Evolutionary conservation across 2,888 invertebrate genomes (phyloP).

Genomic region (Agelastica alni): DNA sequence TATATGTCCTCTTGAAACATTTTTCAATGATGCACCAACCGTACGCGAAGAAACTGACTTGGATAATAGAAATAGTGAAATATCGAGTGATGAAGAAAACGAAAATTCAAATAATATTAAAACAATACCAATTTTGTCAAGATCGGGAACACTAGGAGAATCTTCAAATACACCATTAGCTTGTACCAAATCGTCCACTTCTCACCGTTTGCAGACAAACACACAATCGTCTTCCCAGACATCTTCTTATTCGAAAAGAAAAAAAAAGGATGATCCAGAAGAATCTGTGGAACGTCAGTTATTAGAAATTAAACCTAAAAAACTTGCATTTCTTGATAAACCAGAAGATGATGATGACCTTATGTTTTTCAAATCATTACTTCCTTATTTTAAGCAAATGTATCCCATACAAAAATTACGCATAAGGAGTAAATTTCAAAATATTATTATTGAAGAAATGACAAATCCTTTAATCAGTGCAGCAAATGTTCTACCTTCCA

Average conservation of each 20-base stretch:
- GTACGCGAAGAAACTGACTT: background rate
- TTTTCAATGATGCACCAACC: no score
- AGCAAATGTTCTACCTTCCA: no score
- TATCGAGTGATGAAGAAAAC: background rate
- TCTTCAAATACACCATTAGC: no score
- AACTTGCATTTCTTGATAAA: background rate
- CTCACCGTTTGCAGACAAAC: background rate
- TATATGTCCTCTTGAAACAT: background rate
- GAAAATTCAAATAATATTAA: no score
- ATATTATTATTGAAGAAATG: background rate
- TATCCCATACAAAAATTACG: background rate
- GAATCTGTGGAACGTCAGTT: constrained; percentile 1
- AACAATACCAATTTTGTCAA: no score
- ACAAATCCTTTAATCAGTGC: background rate
- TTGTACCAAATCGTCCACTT: background rate
- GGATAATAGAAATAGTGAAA: background rate
- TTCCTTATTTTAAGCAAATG: background rate
- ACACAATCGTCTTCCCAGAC: background rate
- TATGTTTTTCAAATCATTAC: constrained; percentile 5
- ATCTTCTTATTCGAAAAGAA: background rate
- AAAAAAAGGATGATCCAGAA: background rate
- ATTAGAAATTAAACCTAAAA: background rate
- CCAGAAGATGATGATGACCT: constrained; percentile 8
- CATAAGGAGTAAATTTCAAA: background rate
- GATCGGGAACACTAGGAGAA: background rate